Evolutionary conservation across 1,140 invertebrate genomes (phyloP).

Genomic region (Cecropterus lyciades): DNA sequence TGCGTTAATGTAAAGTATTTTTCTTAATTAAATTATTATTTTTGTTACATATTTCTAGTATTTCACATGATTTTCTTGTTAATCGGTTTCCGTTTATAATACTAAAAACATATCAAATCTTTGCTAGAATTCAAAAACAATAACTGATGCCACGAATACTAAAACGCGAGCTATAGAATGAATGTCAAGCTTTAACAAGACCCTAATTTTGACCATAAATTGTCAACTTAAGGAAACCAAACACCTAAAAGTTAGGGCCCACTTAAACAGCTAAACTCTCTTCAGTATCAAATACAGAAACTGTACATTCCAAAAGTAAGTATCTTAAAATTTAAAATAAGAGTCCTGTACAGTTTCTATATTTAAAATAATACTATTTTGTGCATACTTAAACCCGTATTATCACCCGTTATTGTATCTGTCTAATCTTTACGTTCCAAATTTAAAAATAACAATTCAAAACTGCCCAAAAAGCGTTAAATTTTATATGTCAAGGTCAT

Average conservation of each 20-base stretch:
- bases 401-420: constrained; percentile 36
- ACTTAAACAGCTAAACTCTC: constrained; percentile 35
- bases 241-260: constrained; percentile 36
- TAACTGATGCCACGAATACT: no score
- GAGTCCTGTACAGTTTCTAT: constrained; percentile 17
- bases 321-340: background rate
- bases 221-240: constrained; percentile 17
- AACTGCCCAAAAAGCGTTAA: constrained; percentile 1
- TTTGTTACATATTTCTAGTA: no score
- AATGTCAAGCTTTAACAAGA: no score
- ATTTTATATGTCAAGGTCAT: background rate
- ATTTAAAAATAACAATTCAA: constrained; percentile 18
- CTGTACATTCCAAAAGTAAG: background rate
- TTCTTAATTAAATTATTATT: no score
- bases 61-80: no score
- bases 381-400: constrained; percentile 50
- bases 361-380: constrained; percentile 17
- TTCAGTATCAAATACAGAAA: constrained; percentile 11
- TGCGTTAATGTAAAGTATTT: no score
- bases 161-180: no score
- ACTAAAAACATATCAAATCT: no score
- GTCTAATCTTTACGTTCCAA: constrained; percentile 16
- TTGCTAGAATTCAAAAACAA: no score
- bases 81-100: no score
- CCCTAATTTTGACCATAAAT: background rate